Conservation (phyloP, 2,113 vertebrate genomes). For the Aspidoscelis tigris region DNA sequence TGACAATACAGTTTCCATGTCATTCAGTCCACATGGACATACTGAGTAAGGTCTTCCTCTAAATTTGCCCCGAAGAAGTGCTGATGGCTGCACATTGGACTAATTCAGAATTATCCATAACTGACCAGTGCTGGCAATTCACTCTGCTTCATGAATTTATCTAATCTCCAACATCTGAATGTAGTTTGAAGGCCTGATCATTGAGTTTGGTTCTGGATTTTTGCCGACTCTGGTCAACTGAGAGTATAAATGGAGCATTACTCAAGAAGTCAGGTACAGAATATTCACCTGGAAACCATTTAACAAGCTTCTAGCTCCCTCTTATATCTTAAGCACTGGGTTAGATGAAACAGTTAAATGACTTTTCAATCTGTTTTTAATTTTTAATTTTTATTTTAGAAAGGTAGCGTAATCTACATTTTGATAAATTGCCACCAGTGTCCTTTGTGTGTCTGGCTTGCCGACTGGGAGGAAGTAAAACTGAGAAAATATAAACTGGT, state of each 20-base stretch:
- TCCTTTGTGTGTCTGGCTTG: conserved; percentile 6
- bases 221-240: not conserved
- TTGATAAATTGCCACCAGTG: conserved; percentile 21
- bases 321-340: not conserved
- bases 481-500: not conserved
- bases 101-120: not conserved
- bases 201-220: not conserved
- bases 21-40: no score
- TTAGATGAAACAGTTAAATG: conserved; percentile 3
- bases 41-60: no score
- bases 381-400: not conserved
- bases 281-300: conserved; percentile 16
- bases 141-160: not conserved
- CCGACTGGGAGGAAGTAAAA: conserved; percentile 24
- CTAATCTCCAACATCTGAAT: not conserved
- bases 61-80: no score
- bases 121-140: not conserved
- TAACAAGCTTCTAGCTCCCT: not conserved
- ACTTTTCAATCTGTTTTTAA: not conserved
- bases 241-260: not conserved
- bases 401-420: not conserved
- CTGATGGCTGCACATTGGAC: no score
- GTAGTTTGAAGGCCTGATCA: not conserved
- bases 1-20: no score
- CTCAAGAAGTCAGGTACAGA: not conserved